phyloP scores from a whole-genome alignment of 2,113 vertebrate species.

The Monarcha castaneiventris region DNA sequence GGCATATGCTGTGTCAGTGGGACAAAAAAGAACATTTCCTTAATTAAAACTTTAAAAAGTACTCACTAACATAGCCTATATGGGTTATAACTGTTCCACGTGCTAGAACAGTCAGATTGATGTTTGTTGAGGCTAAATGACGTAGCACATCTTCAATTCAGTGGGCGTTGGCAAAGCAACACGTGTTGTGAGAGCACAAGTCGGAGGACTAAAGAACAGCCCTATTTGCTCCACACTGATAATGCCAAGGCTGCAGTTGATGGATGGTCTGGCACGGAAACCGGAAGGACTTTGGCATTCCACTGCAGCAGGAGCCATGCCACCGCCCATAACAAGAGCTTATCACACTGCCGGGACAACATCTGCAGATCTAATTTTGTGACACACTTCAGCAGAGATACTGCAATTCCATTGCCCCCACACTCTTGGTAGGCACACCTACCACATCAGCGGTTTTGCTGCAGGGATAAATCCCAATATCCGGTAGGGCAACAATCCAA shows the following conservation, averaged over 20 bases:
- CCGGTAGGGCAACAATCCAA: background rate
- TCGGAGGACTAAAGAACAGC: background rate
- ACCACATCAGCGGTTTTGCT: background rate
- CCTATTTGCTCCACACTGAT: background rate
- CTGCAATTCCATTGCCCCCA: background rate
- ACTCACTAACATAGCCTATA: background rate
- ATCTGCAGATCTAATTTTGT: background rate
- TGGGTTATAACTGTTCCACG: background rate
- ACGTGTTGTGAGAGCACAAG: background rate
- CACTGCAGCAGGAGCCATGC: background rate
- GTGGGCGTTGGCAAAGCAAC: background rate
- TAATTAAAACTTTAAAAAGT: slow-evolving; percentile 8
- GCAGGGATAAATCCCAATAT: background rate
- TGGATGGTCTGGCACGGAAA: background rate
- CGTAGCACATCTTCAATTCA: background rate
- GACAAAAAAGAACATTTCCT: background rate
- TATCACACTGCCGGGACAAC: background rate
- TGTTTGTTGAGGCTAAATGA: background rate
- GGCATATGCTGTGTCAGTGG: background rate
- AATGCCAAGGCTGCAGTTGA: background rate
- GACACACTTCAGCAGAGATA: background rate
- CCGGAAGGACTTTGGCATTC: background rate
- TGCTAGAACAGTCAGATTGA: background rate
- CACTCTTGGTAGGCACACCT: background rate
- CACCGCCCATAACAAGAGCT: background rate